Evolutionary conservation across 2,888 invertebrate species (phyloP).

Genomic region (Cheiracanthium punctorium): DNA sequence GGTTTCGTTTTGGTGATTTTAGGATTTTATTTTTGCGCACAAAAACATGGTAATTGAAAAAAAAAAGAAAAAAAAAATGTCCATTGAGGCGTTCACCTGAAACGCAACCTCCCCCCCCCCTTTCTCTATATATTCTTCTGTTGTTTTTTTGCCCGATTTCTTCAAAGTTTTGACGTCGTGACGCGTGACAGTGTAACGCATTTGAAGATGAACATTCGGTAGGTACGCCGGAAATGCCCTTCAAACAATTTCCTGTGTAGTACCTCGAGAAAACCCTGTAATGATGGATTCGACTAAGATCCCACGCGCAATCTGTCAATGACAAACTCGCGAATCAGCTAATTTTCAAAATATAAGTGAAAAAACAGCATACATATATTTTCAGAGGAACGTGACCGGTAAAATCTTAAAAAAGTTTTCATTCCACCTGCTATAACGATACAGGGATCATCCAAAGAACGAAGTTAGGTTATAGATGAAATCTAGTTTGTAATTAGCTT

Average conservation of each 20-base stretch:
- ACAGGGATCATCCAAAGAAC: no score
- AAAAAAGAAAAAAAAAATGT: background rate
- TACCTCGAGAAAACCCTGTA: background rate
- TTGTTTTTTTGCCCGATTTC: background rate
- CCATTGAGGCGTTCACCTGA: slow-evolving; percentile 11
- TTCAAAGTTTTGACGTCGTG: background rate
- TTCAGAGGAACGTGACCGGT: no score
- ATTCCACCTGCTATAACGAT: no score
- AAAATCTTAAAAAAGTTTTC: no score
- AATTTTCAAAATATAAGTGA: no score
- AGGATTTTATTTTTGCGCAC: background rate
- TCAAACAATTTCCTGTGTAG: slow-evolving; percentile 22
- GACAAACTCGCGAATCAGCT: background rate
- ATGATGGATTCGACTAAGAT: background rate
- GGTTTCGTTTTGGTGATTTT: background rate
- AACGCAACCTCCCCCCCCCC: background rate
- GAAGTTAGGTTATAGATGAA: no score
- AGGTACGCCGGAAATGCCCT: slow-evolving; percentile 16
- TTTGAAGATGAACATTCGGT: slow-evolving; percentile 8
- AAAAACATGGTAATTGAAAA: background rate
- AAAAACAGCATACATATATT: no score
- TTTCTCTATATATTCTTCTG: background rate
- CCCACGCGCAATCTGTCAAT: background rate
- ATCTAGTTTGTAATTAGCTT: no score
- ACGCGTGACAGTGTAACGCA: slow-evolving; percentile 31